phyloP scores from a whole-genome alignment of 2,797 vertebrate species.

The Hafferia zeledoni region DNA sequence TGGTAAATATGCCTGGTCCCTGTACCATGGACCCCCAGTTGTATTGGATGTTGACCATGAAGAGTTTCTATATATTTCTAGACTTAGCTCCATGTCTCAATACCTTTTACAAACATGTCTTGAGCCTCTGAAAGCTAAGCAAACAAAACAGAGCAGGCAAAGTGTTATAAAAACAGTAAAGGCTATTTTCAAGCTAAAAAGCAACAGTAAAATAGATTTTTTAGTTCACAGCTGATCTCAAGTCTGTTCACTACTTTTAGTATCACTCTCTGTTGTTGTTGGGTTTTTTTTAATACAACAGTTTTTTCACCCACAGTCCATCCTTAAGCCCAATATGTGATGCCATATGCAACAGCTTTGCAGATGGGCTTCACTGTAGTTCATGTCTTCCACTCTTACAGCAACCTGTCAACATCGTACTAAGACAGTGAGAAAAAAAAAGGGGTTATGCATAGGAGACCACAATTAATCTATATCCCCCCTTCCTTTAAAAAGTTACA shows the following conservation, averaged over 20 bases:
- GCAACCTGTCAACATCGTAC: neutral
- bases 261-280: neutral
- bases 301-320: neutral
- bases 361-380: neutral
- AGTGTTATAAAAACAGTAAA: neutral
- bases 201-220: neutral
- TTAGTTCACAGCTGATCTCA: neutral
- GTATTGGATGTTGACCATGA: neutral
- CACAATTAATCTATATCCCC: neutral
- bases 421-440: neutral
- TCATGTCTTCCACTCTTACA: neutral
- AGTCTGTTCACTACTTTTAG: constrained; percentile 2
- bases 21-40: rapidly evolving
- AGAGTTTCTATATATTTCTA: neutral
- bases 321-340: neutral
- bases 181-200: constrained; percentile 12
- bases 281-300: neutral
- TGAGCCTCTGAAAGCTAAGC: neutral
- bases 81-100: neutral
- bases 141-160: neutral
- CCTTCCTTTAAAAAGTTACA: neutral
- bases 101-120: neutral
- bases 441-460: neutral
- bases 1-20: neutral
- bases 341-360: neutral